phyloP scores from a whole-genome alignment of 2,113 vertebrate species.

The Thinocorus orbignyianus region DNA sequence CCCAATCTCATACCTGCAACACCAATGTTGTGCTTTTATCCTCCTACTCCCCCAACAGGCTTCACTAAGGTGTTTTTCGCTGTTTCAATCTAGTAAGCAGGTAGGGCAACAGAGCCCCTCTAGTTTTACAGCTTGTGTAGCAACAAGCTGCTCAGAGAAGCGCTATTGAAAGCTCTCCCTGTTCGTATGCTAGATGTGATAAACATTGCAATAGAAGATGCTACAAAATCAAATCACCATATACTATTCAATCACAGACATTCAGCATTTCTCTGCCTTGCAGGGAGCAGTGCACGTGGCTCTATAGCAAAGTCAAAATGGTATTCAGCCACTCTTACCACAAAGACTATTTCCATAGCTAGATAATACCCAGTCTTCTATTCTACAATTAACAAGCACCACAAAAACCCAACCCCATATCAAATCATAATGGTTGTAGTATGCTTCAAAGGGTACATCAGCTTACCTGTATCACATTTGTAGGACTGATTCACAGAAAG shows the following conservation, averaged over 20 bases:
- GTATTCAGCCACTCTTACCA: neutral
- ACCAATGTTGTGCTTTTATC: neutral
- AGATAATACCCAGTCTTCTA: neutral
- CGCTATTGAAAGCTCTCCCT: neutral
- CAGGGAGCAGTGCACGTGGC: neutral
- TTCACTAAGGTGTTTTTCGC: no score
- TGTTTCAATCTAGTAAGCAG: neutral
- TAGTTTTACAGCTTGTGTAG: neutral
- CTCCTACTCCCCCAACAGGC: neutral
- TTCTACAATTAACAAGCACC: neutral
- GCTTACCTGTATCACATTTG: neutral
- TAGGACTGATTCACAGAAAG: neutral
- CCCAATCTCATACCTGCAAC: fast-evolving
- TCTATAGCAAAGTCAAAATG: neutral
- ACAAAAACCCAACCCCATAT: neutral
- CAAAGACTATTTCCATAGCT: neutral
- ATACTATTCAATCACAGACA: neutral
- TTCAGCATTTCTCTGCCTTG: neutral
- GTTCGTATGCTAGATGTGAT: neutral
- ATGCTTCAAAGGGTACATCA: neutral
- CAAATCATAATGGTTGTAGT: neutral
- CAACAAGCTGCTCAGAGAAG: neutral
- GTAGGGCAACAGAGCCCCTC: neutral
- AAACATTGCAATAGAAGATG: neutral
- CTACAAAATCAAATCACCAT: neutral